Base-by-base conservation (phyloP, 1,140 invertebrate species). In the Cecropterus lyciades region DNA sequence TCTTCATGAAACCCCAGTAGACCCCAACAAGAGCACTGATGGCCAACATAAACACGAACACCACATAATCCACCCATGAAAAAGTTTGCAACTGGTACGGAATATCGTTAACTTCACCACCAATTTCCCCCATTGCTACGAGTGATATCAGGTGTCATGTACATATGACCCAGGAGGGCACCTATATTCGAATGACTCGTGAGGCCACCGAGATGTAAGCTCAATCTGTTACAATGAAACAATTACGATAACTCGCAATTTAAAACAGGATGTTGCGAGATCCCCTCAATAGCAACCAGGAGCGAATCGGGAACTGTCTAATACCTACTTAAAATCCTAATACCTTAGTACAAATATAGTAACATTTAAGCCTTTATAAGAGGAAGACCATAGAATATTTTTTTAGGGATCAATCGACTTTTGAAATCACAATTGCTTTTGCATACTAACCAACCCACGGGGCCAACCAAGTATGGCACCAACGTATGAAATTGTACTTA, bases 1-100 rank as follows among this genome's bases (percentile, higher is more conserved):
- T 94, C 60, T 95, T 95, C 73, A 95, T 93, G 73, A 96, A 95
- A 40, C 95, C 95, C 83, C 95, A 96, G 84, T 96, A 96, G 65
- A 95, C 92, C 72, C 95, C 95, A 57, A 96, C 94, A 64, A 94
- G 89, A n/a, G 94, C 94, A 91, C 94, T 95, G 46, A 93, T 91
- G 11, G 93, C 89, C 59, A 97, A 85, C 96, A 97, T 96, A n/a
- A 93, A 84, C 45, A 93, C 92, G 83, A 96, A 96, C 60, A 96
- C 94, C 10, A 93, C 80, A 85, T 96, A 96, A 82, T 96, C 96
- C 49, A 92, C 88, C 83, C 92, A 91, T 33, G 95, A 94, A 70
- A 96, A 95, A 65, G 89, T 93, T 75, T 95, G 94, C 92, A 95
- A 82, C 17, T 80, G 68, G 51, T 80, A 74, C 42, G 82, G 76